These are phyloP conservation scores for Montifringilla adamsi DNA, from an alignment of 2,113 vertebrate genomes.

Conservation along the genomic window DNA sequence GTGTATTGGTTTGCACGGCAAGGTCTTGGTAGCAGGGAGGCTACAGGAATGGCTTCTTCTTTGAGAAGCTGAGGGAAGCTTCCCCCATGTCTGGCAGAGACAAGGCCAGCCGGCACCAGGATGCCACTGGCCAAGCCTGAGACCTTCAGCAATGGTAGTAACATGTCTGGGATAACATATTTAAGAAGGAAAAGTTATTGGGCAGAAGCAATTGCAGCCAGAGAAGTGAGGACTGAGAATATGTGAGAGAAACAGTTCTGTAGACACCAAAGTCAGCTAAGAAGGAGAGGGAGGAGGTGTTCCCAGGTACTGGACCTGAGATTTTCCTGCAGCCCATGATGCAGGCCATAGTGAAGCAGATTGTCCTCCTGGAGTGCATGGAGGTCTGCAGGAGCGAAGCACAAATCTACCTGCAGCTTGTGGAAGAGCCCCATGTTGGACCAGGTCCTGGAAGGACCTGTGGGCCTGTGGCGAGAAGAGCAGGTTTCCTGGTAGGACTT, in stretches of 20 bases:
- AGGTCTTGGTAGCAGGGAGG: neutral
- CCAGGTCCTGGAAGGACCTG: neutral
- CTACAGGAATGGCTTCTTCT: neutral
- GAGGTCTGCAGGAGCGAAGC: neutral
- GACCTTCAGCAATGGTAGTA: neutral
- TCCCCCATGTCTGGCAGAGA: neutral
- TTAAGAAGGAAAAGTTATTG: neutral
- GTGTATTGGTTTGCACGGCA: neutral
- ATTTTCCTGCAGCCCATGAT: neutral
- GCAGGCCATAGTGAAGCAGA: neutral
- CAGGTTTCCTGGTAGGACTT: neutral
- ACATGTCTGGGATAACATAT: neutral
- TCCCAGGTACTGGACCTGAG: neutral
- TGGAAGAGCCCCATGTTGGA: neutral
- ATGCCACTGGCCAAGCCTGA: neutral
- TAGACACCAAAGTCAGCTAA: neutral
- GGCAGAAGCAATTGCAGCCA: neutral
- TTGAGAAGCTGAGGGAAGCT: neutral
- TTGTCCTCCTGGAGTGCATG: accelerated
- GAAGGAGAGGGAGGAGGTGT: neutral
- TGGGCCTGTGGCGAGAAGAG: neutral
- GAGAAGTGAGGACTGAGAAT: neutral
- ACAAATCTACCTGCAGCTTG: neutral
- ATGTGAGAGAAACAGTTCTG: neutral
- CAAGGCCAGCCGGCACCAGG: neutral